Conservation (phyloP, 2,888 invertebrate species). For the Fissipunctia ypsillon region DNA sequence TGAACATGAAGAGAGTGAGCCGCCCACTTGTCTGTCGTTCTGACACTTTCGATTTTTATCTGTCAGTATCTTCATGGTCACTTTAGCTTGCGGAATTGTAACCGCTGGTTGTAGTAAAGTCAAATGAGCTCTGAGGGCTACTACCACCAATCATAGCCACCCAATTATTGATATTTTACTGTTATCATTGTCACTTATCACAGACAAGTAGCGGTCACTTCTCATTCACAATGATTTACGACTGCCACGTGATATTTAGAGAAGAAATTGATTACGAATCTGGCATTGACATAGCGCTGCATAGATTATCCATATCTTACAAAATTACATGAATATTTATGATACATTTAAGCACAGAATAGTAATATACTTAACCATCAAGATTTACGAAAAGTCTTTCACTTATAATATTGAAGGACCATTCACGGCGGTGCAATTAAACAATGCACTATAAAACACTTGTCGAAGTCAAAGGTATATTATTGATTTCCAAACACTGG, state of each 20-base stretch:
- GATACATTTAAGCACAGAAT: constrained; percentile 14
- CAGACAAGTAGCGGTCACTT: neutral
- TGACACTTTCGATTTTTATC: constrained; percentile 60
- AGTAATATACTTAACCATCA: constrained; percentile 3
- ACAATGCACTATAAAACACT: constrained; percentile 5
- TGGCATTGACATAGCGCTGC: constrained; percentile 38
- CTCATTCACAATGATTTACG: constrained; percentile 19
- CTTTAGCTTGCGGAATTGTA: constrained; percentile 19
- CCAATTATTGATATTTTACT: neutral
- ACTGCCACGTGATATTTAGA: constrained; percentile 13
- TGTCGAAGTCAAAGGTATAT: neutral
- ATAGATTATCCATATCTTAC: constrained; percentile 15
- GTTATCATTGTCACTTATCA: neutral
- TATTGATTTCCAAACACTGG: neutral
- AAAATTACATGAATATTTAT: constrained; percentile 40
- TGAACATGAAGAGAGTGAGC: constrained; percentile 25
- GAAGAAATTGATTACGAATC: constrained; percentile 34
- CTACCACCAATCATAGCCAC: constrained; percentile 12
- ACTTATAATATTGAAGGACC: constrained; percentile 13
- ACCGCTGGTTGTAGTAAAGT: neutral
- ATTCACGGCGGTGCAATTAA: neutral
- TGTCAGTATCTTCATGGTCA: constrained; percentile 48
- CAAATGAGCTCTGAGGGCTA: constrained; percentile 21
- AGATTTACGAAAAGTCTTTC: constrained; percentile 17
- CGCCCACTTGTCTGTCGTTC: constrained; percentile 51